Percentiles rank a stretch among this genome's conserved stretches.
Evolutionary conservation across 2,888 invertebrate species (phyloP).

Genomic region (Synergus itoensis): DNA sequence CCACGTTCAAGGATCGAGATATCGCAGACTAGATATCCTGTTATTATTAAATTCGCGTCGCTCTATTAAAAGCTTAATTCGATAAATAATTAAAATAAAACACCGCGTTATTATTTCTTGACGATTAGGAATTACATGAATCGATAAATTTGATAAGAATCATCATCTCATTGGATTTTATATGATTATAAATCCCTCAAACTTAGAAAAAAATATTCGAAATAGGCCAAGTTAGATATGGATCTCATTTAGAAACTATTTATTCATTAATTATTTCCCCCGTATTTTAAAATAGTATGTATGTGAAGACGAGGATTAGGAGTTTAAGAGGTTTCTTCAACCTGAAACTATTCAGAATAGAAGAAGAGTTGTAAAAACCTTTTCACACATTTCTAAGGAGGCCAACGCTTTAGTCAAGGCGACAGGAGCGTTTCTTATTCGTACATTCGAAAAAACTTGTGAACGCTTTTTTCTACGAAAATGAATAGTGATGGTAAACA

Average conservation of each 20-base stretch:
- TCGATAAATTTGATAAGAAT: not conserved
- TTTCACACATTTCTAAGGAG: slow-evolving; percentile 23
- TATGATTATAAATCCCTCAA: too few species aligned
- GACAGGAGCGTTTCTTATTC: slow-evolving; percentile 8
- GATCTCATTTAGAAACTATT: too few species aligned
- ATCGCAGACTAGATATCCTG: slow-evolving; percentile 22
- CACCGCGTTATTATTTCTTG: not conserved
- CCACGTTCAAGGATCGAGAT: slow-evolving; percentile 31
- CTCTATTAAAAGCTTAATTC: not conserved
- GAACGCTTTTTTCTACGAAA: slow-evolving; percentile 19
- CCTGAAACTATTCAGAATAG: not conserved
- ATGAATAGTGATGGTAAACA: not conserved
- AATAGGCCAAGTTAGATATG: not conserved
- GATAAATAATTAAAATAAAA: not conserved
- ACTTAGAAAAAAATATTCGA: not conserved
- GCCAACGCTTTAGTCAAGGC: not conserved
- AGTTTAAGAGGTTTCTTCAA: not conserved
- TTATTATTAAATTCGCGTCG: slow-evolving; percentile 1
- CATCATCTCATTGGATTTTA: not conserved
- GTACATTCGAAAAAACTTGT: slow-evolving; percentile 2
- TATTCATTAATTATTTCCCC: too few species aligned
- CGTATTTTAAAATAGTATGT: too few species aligned
- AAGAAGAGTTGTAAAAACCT: slow-evolving; percentile 10
- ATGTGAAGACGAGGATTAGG: not conserved
- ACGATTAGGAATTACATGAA: too few species aligned